Conservation (phyloP, 2,113 vertebrate species). For the Apodemus speciosus region DNA sequence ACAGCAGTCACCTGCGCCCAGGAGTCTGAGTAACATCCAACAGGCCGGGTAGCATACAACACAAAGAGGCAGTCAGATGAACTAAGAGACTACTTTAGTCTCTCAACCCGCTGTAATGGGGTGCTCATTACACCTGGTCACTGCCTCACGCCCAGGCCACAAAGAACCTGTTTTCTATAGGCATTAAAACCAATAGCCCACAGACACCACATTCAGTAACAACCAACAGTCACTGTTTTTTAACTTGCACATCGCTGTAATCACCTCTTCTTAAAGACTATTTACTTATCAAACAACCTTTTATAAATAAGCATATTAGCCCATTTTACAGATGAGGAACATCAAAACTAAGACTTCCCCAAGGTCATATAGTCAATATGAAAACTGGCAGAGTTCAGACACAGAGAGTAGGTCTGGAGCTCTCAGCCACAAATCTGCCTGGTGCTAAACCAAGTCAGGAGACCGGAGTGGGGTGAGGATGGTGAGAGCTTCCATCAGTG, state of each 20-base stretch:
- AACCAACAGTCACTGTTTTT: background rate
- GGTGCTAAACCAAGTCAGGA: background rate
- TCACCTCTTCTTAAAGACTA: background rate
- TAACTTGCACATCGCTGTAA: background rate
- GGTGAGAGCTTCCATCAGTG: background rate
- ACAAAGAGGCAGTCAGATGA: background rate
- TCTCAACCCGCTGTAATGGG: background rate
- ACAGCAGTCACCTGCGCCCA: background rate
- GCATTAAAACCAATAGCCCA: background rate
- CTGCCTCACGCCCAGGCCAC: background rate
- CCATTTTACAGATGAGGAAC: background rate
- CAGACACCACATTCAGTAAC: background rate
- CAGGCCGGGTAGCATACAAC: background rate
- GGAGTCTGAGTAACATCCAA: background rate
- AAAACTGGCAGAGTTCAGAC: constrained; percentile 16
- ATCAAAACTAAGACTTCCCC: background rate
- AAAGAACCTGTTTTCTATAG: background rate
- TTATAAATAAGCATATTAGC: background rate
- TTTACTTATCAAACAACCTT: background rate
- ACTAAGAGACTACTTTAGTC: background rate
- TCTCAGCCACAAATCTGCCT: background rate
- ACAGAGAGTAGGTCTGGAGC: background rate
- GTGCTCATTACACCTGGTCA: background rate
- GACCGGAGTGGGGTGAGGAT: background rate
- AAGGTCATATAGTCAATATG: background rate